phyloP scores from a whole-genome alignment of 2,113 vertebrate species.

The Ailurus styani region DNA sequence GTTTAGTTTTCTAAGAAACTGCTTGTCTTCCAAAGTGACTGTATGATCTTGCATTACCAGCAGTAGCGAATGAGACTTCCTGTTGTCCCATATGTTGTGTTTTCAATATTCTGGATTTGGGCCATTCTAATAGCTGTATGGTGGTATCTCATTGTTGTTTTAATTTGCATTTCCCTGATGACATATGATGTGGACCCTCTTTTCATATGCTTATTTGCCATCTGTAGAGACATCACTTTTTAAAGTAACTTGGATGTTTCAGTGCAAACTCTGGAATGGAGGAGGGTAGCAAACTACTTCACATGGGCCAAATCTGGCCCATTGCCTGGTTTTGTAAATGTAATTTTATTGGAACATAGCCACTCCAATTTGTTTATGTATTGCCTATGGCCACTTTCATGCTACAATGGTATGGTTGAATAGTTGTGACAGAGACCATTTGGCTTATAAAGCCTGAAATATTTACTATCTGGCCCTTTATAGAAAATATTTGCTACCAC shows the following conservation, averaged over 20 bases:
- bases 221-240: neutral
- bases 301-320: neutral
- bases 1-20: neutral
- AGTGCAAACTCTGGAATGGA: neutral
- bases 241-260: neutral
- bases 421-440: neutral
- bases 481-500: neutral
- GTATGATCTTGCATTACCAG: neutral
- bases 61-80: neutral
- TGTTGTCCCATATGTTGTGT: neutral
- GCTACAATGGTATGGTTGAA: neutral
- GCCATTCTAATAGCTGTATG: neutral
- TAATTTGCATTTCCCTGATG: conserved; percentile 8
- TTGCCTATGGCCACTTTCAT: neutral
- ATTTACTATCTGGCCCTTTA: neutral
- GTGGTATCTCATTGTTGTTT: neutral
- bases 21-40: neutral
- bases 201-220: conserved; percentile 9
- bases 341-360: neutral
- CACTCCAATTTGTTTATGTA: neutral
- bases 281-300: neutral
- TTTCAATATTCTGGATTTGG: neutral
- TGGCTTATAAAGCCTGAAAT: neutral
- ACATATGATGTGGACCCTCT: neutral
- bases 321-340: neutral